A percentile compares a stretch with the other conserved stretches of the same genome.
Evolutionary conservation across 2,113 vertebrate species (phyloP).

Genomic region (Melanerpes formicivorus): DNA sequence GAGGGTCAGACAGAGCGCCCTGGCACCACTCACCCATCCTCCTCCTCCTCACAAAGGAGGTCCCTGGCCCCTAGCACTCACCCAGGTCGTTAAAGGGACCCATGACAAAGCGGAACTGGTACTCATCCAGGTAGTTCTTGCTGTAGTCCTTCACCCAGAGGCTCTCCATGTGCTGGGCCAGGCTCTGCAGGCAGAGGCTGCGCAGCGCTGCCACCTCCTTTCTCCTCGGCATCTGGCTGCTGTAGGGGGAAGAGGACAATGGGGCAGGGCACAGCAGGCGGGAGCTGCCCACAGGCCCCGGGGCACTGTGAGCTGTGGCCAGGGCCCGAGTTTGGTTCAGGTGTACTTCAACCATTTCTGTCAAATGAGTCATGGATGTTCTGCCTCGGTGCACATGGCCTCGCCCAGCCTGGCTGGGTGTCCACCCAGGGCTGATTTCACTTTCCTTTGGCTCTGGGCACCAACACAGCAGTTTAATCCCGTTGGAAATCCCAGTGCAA

Average conservation of each 20-base stretch:
- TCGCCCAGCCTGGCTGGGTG: no score
- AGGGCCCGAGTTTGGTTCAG: not conserved
- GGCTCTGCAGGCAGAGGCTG: conserved; percentile 77
- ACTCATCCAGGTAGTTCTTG: conserved; percentile 82
- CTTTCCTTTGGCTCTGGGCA: no score
- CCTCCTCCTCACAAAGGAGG: accelerated
- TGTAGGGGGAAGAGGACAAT: not conserved
- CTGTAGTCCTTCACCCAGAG: conserved; percentile 85
- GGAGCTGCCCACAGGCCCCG: not conserved
- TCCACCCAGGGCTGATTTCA: no score
- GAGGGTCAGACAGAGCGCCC: accelerated
- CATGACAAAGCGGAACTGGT: conserved; percentile 82
- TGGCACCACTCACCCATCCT: accelerated
- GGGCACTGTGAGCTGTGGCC: no score
- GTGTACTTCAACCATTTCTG: not conserved
- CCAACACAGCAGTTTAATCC: no score
- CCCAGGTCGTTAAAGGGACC: conserved; percentile 85
- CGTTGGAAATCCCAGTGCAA: no score
- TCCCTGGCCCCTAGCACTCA: conserved; percentile 20
- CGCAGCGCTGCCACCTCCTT: conserved; percentile 39
- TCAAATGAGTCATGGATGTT: not conserved
- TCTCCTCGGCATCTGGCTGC: conserved; percentile 29
- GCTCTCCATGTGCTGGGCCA: conserved; percentile 82
- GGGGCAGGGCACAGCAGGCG: accelerated
- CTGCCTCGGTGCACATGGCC: no score